phyloP scores from a whole-genome alignment of 2,113 vertebrate genomes.

The Corythornis cristatus region DNA sequence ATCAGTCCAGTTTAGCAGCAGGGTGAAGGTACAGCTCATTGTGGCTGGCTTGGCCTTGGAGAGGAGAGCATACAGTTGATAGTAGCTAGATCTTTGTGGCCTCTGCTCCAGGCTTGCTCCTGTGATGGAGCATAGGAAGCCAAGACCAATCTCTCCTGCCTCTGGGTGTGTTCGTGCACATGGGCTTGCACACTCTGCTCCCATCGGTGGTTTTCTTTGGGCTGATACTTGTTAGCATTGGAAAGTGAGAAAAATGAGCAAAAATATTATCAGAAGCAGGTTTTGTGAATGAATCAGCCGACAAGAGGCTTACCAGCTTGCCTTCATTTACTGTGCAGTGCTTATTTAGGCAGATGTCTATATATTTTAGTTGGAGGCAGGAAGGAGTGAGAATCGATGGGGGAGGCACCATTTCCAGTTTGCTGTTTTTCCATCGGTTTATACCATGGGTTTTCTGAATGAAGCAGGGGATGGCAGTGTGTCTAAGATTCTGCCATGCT shows the following conservation, averaged over 20 bases:
- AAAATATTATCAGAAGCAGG: conserved; percentile 71
- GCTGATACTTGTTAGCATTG: conserved; percentile 55
- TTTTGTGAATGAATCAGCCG: conserved; percentile 73
- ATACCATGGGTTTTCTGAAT: conserved; percentile 5
- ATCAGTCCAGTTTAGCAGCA: not conserved
- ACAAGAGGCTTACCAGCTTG: conserved; percentile 58
- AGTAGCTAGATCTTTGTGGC: conserved; percentile 1
- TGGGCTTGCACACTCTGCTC: conserved; percentile 27
- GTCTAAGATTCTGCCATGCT: not conserved
- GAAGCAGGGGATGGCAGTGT: not conserved
- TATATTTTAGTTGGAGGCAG: conserved; percentile 62
- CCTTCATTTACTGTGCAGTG: conserved; percentile 59
- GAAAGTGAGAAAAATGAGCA: conserved; percentile 53
- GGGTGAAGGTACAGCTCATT: not conserved
- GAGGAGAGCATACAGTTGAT: not conserved
- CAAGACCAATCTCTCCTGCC: conserved; percentile 33
- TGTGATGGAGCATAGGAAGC: not conserved
- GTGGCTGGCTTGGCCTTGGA: not conserved
- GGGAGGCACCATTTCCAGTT: conserved; percentile 9
- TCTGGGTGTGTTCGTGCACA: conserved; percentile 40
- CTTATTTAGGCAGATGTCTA: conserved; percentile 64
- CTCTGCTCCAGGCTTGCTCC: not conserved
- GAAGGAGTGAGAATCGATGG: conserved; percentile 2
- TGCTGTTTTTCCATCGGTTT: not conserved
- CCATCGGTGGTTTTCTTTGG: conserved; percentile 48